Evolutionary conservation across 2,888 invertebrate species (phyloP), one percentile per base, ranked within the genome.

Genomic region (Anticlea derivata): DNA sequence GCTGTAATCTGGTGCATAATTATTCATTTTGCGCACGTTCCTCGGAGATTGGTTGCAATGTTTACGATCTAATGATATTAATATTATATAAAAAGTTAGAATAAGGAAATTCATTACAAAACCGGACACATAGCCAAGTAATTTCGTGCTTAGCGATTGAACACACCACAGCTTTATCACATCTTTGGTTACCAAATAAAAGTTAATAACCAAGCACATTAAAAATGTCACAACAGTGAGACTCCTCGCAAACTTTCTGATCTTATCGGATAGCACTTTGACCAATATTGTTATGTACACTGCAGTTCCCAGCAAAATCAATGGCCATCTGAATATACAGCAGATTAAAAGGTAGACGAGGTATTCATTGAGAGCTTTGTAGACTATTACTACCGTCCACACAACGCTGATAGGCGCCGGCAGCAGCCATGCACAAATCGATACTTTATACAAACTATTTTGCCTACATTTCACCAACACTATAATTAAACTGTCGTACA

Each of bases 401-500:
- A 66, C 48, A 0, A 59, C 68, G 51, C 75, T 80, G 10, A 87
- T 60, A 0, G 81, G 82, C 2, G 78, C 27, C 0, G 88, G 87
- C 46, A 83, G 52, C 33, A 85, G 50, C 88, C 88, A 88, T n/a
- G 85, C 69, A 54, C 75, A 83, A 3, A 65, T 52, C 38, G 81
- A 60, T 23, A 81, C 77, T 61, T 69, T 80, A 48, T 76, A 74
- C 26, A 88, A 74, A 60, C 60, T 78, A 22, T 73, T 69, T 51
- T 78, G 76, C 51, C 75, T 83, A 57, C 82, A 76, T 61, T 81
- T 85, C 7, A 86, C 83, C 57, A 86, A 61, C 12, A 88, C 85
- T 55, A 85, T 75, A 33, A 88, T 80, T 55, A 88, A 68, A 58
- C 77, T 83, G 47, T 86, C 83, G 56, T 87, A 86, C 86, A 88